A percentile compares a stretch with the other conserved stretches of the same genome.
These are phyloP conservation scores for Pangasianodon gigas DNA, from an alignment of 2,113 vertebrate genomes.

Conservation along the genomic window DNA sequence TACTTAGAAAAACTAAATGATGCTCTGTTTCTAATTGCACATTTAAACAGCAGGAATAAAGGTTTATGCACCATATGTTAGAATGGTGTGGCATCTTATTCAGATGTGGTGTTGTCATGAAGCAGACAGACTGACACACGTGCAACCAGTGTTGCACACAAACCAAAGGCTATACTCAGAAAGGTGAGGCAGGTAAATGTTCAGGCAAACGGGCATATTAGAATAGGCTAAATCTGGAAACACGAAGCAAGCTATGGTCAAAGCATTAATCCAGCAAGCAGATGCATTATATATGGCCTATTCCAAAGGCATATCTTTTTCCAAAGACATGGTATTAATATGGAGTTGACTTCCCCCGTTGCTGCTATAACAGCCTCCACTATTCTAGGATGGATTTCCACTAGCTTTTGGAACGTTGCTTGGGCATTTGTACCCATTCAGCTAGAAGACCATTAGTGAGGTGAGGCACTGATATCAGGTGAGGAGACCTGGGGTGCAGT, in stretches of 20 bases:
- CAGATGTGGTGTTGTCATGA: not conserved
- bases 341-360: not conserved
- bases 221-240: not conserved
- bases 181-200: not conserved
- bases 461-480: too few species aligned
- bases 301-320: not conserved
- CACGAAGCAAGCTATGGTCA: not conserved
- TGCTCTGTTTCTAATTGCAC: not conserved
- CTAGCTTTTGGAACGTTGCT: too few species aligned
- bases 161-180: not conserved
- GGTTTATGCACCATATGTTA: not conserved
- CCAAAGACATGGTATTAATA: not conserved
- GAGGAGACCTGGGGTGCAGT: too few species aligned
- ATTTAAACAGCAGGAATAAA: slow-evolving; percentile 5
- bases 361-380: too few species aligned
- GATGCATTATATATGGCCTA: not conserved
- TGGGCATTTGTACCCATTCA: too few species aligned
- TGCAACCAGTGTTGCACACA: not conserved
- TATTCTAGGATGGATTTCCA: too few species aligned
- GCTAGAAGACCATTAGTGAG: too few species aligned
- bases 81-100: not conserved
- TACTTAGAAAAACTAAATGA: not conserved
- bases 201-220: not conserved
- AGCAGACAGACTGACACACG: not conserved
- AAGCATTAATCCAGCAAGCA: not conserved